Conservation (phyloP, 2,797 vertebrate genomes). For the Triplophysa yarkandensis region DNA sequence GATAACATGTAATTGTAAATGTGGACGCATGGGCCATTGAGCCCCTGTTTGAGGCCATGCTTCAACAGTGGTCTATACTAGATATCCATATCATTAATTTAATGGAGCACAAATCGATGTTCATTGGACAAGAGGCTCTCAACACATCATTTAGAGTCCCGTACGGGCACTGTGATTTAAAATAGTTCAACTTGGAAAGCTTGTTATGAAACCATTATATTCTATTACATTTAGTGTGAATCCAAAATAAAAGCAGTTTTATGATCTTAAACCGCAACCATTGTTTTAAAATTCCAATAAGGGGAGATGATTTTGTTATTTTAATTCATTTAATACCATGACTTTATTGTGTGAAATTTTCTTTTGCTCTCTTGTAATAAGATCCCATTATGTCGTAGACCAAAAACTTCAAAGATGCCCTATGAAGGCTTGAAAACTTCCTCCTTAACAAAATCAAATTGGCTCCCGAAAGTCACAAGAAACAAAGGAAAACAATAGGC, state of each 20-base stretch:
- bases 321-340: background rate
- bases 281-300: background rate
- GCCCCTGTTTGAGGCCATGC: background rate
- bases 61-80: background rate
- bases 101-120: background rate
- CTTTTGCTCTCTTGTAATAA: background rate
- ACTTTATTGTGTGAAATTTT: background rate
- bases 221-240: background rate
- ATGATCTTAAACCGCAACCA: background rate
- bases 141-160: background rate
- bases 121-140: background rate
- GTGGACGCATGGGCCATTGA: background rate
- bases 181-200: background rate
- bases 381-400: background rate
- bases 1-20: background rate
- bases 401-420: background rate
- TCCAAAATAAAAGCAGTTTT: background rate
- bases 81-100: background rate
- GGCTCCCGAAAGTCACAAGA: constrained; percentile 20
- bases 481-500: constrained; percentile 29
- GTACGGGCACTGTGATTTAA: background rate
- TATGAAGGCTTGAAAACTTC: background rate
- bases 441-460: constrained; percentile 30
- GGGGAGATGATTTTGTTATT: background rate
- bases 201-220: background rate